Conservation (phyloP, 2,113 vertebrate genomes). For the Grammomys dolichurus region DNA sequence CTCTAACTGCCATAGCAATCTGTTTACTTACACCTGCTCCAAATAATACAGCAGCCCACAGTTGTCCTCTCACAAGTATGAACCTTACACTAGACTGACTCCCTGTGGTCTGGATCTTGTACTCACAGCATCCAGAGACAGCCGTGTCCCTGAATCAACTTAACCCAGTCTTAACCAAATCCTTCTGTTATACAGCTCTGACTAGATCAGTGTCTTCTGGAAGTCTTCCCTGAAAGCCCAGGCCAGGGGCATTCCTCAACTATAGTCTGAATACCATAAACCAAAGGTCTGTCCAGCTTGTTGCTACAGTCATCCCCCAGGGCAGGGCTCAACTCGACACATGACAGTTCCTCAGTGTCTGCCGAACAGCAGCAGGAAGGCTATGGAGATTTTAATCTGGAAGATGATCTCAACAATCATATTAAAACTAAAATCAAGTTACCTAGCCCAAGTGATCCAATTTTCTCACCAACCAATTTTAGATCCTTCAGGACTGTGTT, state of each 20-base stretch:
- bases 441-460: conserved; percentile 88
- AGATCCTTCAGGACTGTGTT: conserved; percentile 84
- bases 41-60: not conserved
- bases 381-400: rapidly evolving
- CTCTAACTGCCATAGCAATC: not conserved
- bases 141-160: not conserved
- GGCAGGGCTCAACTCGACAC: no score
- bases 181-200: not conserved
- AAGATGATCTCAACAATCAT: not conserved
- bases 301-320: rapidly evolving
- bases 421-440: conserved; percentile 60
- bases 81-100: not conserved
- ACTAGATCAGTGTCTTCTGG: not conserved
- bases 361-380: not conserved
- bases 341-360: rapidly evolving
- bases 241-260: rapidly evolving
- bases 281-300: not conserved
- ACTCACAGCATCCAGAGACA: not conserved
- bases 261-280: not conserved
- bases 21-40: not conserved
- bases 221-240: not conserved
- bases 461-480: conserved; percentile 83
- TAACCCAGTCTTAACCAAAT: not conserved
- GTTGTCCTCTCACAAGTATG: not conserved
- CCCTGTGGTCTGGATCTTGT: not conserved